Evolutionary conservation across 2,797 vertebrate species (phyloP), one percentile per base, ranked within the genome.

Genomic region (Leptodactylus fallax): DNA sequence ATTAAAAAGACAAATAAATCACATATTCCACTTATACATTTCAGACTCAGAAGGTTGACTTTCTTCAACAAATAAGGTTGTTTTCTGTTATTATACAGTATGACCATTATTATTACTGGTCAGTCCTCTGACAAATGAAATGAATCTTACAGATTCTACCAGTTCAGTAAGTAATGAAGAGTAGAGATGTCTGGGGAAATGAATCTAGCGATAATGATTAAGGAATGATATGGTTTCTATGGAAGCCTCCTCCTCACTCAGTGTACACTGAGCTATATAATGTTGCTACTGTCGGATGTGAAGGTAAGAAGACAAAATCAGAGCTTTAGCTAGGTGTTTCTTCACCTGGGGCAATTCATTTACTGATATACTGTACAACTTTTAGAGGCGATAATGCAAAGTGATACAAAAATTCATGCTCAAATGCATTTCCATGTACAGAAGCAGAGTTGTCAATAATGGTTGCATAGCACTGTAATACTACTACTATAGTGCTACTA

Each of bases 191-290:
- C 69, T 47, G 7, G 47, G 36, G 36, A 72, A 72, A 72, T 72
- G 36, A 72, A 72, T 72, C 36, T 21, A 47, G 27, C 5, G 36
- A 72, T 72, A 21, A 72, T 72, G 36, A 72, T 71, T 36, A 71
- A 71, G 27, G 7, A 71, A 71, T 67, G 67, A 36, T 36, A 72
- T 72, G 36, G 69, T 72, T 72, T 36, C 69, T 47, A 72, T 72
- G 36, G 69, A 72, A 72, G 36, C 69, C 36, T 72, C 8, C 27
- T 71, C 25, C 7, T 36, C 21, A 9, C 23, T n/a, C n/a, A 23
- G 61, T 65, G 23, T 69, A 69, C n/a, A 27, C 23, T 25, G n/a
- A 69, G 25, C 23, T 69, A 7, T 36, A 36, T 27, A 27, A 69
- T 69, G 65, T 27, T 27, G 27, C 25, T 27, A 14, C 65, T 69